Evolutionary conservation across 2,113 vertebrate genomes (phyloP).

Genomic region (Origma solitaria): DNA sequence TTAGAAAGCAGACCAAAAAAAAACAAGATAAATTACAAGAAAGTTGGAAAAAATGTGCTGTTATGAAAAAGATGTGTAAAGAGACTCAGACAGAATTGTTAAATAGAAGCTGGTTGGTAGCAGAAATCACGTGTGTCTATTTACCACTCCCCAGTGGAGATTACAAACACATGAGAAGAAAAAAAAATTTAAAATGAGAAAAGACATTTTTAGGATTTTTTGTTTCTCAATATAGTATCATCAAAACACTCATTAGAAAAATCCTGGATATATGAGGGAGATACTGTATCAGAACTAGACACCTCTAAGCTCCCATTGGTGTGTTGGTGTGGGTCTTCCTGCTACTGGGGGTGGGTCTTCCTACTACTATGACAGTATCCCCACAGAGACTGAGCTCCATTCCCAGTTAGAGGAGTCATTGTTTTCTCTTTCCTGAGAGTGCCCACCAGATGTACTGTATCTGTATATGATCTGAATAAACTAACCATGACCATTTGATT

Average conservation of each 20-base stretch:
- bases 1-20: neutral
- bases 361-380: neutral
- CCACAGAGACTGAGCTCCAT: neutral
- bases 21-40: neutral
- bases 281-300: accelerated
- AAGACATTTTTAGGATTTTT: neutral
- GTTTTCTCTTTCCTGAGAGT: neutral
- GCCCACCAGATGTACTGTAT: neutral
- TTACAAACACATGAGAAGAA: neutral
- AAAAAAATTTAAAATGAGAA: neutral
- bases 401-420: neutral
- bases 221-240: neutral
- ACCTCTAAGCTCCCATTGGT: neutral
- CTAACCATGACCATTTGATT: neutral
- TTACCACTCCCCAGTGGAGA: neutral
- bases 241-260: neutral
- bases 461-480: neutral
- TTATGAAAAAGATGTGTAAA: neutral
- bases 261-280: neutral
- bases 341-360: neutral
- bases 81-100: neutral
- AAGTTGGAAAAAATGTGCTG: neutral
- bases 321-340: neutral
- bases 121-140: neutral
- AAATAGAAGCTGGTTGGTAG: neutral